A percentile compares a stretch with the other conserved stretches of the same genome.
Conservation (phyloP, 2,888 invertebrate genomes). For the Andrena flavipes region DNA sequence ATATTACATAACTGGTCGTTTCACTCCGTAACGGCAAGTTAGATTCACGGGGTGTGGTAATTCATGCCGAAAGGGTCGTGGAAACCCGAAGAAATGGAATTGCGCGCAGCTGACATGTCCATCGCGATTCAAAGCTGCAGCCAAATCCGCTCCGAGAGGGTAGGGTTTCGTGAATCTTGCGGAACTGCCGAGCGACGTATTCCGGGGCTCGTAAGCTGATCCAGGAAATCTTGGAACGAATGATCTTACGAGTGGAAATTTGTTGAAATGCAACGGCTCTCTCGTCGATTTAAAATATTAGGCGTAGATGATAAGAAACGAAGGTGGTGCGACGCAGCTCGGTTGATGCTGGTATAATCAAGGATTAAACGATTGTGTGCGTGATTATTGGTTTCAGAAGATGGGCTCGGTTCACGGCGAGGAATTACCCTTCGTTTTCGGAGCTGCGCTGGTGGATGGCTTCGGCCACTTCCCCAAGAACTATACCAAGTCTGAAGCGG, state of each 20-base stretch:
- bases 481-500: constrained; percentile 94
- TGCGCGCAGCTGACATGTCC: constrained; percentile 65
- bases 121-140: constrained; percentile 59
- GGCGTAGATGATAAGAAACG: no score
- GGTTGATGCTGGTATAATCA: no score
- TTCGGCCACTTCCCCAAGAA: constrained; percentile 94
- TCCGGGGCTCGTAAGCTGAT: constrained; percentile 30
- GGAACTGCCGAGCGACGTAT: constrained; percentile 50
- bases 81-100: constrained; percentile 65
- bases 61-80: constrained; percentile 48
- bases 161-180: constrained; percentile 57
- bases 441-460: constrained; percentile 94
- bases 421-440: constrained; percentile 95
- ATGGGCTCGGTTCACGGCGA: constrained; percentile 97
- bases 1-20: constrained; percentile 21
- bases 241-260: not conserved
- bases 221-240: constrained; percentile 11
- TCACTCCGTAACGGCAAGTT: constrained; percentile 4
- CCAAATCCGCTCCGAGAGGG: constrained; percentile 38
- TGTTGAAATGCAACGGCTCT: no score
- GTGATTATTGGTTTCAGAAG: constrained; percentile 86
- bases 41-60: constrained; percentile 32
- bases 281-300: no score
- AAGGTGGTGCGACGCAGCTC: no score
- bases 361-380: not conserved